Base-by-base conservation (phyloP, 2,113 vertebrate species). In the Poecile atricapillus region DNA sequence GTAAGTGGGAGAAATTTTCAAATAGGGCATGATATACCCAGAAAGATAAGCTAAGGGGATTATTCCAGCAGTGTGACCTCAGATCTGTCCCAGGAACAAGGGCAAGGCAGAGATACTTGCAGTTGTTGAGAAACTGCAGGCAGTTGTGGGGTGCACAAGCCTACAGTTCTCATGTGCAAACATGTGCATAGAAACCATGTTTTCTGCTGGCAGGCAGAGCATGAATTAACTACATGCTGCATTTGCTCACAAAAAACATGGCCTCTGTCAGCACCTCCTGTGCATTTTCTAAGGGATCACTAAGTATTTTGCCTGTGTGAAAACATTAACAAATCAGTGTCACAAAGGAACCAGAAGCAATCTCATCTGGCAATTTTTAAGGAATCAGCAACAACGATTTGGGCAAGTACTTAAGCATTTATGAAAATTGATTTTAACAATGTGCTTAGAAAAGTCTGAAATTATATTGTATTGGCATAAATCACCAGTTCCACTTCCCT, bases 11-110 rank as follows among this genome's bases (percentile, higher is more conserved):
- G 89, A 86, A 87, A 70, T 92, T 94, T 97, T 89, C 92, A 89
- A 94, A 87, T 17, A 95, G 55, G 47, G 35, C 39, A 63, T 58
- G 63, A 96, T 90, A 90, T 21, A 88, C 12, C 63, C 71, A 96
- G 79, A 86, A 92, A 93, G 83, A 86, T 88, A 94, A 93, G 18
- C 59, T 88, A 93, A 95, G 63, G 56, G 85, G 93, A 94, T 95
- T 94, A 94, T 86, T 92, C 73, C 91, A 95, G 86, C 73, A 59
- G 64, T 28, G 70, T 77, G 86, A 86, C 83, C 68, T 96, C 85
- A 82, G 37, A 85, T 76, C 60, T 75, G 53, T 33, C 37, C 52
- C 63, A 75, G 31, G 50, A 90, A 69, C 25, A 33, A 77, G 64
- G 76, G 47, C 20, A 76, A 79, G 50, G 70, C 75, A 80, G 52